Conservation (phyloP, 2,797 vertebrate species). For the Clarias platycephalus region DNA sequence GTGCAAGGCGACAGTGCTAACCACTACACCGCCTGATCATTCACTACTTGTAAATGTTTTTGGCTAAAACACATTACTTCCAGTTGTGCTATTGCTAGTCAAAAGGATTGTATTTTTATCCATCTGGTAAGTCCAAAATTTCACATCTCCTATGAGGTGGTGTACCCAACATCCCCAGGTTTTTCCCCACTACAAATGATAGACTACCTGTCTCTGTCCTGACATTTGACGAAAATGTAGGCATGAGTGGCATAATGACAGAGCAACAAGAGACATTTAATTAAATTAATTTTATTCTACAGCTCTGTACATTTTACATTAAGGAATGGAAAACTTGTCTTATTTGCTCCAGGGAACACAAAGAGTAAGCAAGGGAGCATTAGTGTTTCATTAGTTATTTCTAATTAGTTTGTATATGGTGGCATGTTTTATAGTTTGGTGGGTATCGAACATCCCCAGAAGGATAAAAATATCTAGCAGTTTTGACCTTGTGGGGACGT, state of each 20-base stretch:
- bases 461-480: neutral
- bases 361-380: neutral
- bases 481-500: neutral
- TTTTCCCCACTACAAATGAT: neutral
- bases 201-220: neutral
- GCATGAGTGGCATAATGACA: neutral
- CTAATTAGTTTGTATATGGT: neutral
- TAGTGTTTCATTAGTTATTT: no score
- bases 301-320: neutral
- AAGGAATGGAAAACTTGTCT: neutral
- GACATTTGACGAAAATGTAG: neutral
- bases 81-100: neutral
- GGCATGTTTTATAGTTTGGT: neutral
- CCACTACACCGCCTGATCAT: neutral
- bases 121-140: neutral
- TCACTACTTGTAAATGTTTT: neutral
- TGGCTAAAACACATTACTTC: neutral
- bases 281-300: neutral
- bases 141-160: no score
- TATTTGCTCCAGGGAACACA: neutral
- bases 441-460: neutral
- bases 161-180: neutral
- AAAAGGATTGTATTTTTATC: neutral
- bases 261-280: neutral
- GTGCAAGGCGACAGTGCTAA: no score